A percentile compares a stretch with the other conserved stretches of the same genome.
Evolutionary conservation across 2,888 invertebrate genomes (phyloP).

Genomic region (Coelinius sp.): DNA sequence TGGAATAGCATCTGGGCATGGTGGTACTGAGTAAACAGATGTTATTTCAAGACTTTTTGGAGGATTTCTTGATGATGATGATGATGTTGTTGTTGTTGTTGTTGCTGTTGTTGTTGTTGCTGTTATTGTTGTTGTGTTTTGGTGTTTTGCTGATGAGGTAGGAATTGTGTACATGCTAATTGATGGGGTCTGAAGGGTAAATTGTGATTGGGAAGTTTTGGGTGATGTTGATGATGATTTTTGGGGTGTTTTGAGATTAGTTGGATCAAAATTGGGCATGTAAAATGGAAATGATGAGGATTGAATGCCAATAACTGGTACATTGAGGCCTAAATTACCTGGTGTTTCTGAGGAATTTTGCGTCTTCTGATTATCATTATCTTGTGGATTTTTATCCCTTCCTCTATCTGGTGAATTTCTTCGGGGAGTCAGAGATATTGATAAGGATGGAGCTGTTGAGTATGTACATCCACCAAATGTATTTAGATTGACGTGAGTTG

Average conservation of each 20-base stretch:
- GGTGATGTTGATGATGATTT: constrained; percentile 43
- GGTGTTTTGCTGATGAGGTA: constrained; percentile 37
- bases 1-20: constrained; percentile 68
- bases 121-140: constrained; percentile 12
- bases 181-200: constrained; percentile 57
- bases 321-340: constrained; percentile 52
- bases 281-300: constrained; percentile 56
- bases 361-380: not conserved
- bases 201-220: constrained; percentile 38
- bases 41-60: constrained; percentile 48
- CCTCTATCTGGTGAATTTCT: constrained; percentile 22
- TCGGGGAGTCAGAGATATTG: constrained; percentile 25
- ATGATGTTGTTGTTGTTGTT: constrained; percentile 18
- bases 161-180: constrained; percentile 61
- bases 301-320: constrained; percentile 46
- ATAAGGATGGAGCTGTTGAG: constrained; percentile 16
- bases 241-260: constrained; percentile 50
- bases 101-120: too few species aligned
- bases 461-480: constrained; percentile 13
- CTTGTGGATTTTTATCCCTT: too few species aligned
- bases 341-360: not conserved
- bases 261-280: constrained; percentile 56
- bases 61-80: constrained; percentile 27
- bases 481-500: not conserved
- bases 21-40: constrained; percentile 60